A percentile compares a stretch with the other conserved stretches of the same genome.
Conservation (phyloP, 2,113 vertebrate genomes). For the Forbesichthys agassizii region DNA sequence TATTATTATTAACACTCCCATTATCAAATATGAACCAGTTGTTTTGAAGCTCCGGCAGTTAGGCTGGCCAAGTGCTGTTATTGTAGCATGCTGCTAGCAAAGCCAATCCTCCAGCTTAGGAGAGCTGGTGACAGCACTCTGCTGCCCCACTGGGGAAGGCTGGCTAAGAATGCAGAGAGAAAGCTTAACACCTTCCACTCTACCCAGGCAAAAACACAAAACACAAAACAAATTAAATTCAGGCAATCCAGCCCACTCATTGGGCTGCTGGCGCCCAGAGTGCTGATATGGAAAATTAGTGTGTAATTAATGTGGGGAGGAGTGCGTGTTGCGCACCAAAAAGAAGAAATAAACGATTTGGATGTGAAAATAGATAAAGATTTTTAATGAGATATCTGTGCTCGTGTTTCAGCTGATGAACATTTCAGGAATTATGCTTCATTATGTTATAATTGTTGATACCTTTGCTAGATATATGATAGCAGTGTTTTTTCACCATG, state of each 20-base stretch:
- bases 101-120: constrained; percentile 5
- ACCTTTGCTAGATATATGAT: neutral
- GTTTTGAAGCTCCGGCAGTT: constrained; percentile 23
- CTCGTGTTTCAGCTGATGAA: neutral
- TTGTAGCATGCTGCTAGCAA: constrained; percentile 15
- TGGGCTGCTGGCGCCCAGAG: neutral
- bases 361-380: neutral
- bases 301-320: constrained; percentile 1
- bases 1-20: constrained; percentile 23
- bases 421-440: neutral
- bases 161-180: neutral
- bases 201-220: constrained; percentile 1
- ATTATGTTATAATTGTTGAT: neutral
- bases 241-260: constrained; percentile 8
- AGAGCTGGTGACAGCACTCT: constrained; percentile 3
- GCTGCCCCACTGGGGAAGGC: neutral
- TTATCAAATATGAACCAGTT: constrained; percentile 33
- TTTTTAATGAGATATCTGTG: neutral
- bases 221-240: constrained; percentile 12
- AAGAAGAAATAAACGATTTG: neutral
- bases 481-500: neutral
- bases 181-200: constrained; percentile 4
- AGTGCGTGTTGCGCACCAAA: neutral
- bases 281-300: constrained; percentile 13
- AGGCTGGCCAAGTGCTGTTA: constrained; percentile 17